Percentiles rank a stretch among this genome's conserved stretches.
Evolutionary conservation across 2,888 invertebrate genomes (phyloP).

Genomic region (Ophion slaviceki): DNA sequence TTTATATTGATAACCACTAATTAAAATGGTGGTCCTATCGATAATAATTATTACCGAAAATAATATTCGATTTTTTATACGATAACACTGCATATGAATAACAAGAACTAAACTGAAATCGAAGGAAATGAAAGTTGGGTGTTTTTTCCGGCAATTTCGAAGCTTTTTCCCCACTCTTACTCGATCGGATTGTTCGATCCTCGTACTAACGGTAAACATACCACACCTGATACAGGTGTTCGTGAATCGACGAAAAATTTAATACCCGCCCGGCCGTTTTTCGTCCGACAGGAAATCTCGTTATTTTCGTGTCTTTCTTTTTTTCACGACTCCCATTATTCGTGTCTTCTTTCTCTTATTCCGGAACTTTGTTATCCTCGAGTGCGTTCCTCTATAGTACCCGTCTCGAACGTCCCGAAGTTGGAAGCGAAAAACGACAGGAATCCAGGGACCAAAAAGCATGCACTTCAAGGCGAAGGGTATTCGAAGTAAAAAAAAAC

Average conservation of each 20-base stretch:
- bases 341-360: background rate
- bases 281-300: constrained; percentile 22
- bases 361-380: background rate
- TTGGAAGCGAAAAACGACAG: background rate
- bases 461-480: constrained; percentile 10
- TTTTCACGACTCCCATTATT: background rate
- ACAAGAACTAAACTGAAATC: background rate
- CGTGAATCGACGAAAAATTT: constrained; percentile 56
- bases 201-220: constrained; percentile 56
- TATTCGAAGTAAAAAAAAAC: background rate
- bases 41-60: too few species aligned
- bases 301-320: constrained; percentile 20
- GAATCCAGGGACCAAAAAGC: constrained; percentile 6
- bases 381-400: background rate
- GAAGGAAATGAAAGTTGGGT: background rate
- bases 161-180: constrained; percentile 15
- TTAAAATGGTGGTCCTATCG: too few species aligned
- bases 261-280: constrained; percentile 47
- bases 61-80: too few species aligned
- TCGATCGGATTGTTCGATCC: constrained; percentile 4
- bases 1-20: too few species aligned
- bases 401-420: background rate
- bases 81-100: background rate
- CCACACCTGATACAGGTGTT: constrained; percentile 31
- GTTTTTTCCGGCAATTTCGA: background rate